These are phyloP conservation scores for Sander vitreus DNA, from an alignment of 2,113 vertebrate genomes.

Conservation along the genomic window DNA sequence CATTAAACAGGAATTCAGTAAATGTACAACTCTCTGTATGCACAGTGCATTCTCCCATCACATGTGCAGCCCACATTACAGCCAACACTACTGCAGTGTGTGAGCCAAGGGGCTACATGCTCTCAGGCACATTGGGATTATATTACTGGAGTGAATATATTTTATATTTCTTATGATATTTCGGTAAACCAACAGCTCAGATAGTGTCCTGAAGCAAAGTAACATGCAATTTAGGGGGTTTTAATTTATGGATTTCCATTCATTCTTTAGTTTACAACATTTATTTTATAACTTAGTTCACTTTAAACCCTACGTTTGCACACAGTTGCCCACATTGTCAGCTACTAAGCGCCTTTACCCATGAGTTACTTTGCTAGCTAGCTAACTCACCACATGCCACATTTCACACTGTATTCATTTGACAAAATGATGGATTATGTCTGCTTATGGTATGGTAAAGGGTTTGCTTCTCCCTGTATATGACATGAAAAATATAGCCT, in stretches of 20 bases:
- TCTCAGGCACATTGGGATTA: too few species aligned
- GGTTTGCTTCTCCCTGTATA: not conserved
- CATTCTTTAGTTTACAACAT: not conserved
- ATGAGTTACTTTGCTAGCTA: too few species aligned
- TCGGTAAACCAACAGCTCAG: not conserved
- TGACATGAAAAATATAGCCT: not conserved
- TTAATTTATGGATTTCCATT: not conserved
- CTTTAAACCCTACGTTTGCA: not conserved
- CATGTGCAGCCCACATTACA: not conserved
- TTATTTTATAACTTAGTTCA: not conserved
- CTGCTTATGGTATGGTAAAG: not conserved
- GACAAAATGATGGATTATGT: not conserved
- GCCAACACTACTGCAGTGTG: not conserved
- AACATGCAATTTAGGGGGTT: too few species aligned
- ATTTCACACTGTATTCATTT: not conserved
- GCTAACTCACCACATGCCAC: not conserved
- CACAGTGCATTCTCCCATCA: not conserved
- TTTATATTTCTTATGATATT: not conserved
- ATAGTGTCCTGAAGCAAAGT: not conserved
- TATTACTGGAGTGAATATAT: too few species aligned
- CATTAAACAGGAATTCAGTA: not conserved
- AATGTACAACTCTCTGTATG: not conserved
- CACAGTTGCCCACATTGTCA: not conserved
- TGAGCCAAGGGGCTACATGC: not conserved
- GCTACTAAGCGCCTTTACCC: not conserved